phyloP scores from a whole-genome alignment of 2,797 vertebrate genomes.

The Ispidina lecontei region DNA sequence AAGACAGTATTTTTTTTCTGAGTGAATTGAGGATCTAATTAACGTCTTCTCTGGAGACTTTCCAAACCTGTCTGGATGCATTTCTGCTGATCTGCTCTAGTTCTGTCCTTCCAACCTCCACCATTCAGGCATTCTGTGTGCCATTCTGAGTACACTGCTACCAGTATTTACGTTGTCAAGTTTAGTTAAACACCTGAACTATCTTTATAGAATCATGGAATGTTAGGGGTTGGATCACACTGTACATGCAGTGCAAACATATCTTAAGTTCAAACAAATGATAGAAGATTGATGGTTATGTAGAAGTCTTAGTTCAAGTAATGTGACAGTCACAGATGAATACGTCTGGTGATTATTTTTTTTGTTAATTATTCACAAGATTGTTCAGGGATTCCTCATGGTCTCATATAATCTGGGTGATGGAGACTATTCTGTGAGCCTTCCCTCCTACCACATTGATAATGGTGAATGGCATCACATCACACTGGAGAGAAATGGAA shows the following conservation, averaged over 20 bases:
- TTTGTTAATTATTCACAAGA: constrained; percentile 71
- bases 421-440: constrained; percentile 84
- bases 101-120: too few relatives aligned
- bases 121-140: background rate
- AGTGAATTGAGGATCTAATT: background rate
- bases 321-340: background rate
- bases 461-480: constrained; percentile 90
- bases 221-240: background rate
- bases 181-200: background rate
- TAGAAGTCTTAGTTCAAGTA: background rate
- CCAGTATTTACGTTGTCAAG: background rate
- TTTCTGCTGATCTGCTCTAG: too few relatives aligned
- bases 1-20: background rate
- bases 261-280: background rate
- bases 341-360: background rate
- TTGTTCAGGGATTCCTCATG: constrained; percentile 83
- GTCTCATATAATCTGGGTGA: constrained; percentile 89
- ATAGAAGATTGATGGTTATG: background rate
- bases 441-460: constrained; percentile 85
- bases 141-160: background rate
- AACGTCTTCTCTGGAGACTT: too few relatives aligned
- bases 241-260: background rate
- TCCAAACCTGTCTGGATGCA: too few relatives aligned
- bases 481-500: constrained; percentile 86
- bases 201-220: background rate